Evolutionary conservation across 2,113 vertebrate species (phyloP), one percentile per base, ranked within the genome.

Genomic region (Ctenomys sociabilis): DNA sequence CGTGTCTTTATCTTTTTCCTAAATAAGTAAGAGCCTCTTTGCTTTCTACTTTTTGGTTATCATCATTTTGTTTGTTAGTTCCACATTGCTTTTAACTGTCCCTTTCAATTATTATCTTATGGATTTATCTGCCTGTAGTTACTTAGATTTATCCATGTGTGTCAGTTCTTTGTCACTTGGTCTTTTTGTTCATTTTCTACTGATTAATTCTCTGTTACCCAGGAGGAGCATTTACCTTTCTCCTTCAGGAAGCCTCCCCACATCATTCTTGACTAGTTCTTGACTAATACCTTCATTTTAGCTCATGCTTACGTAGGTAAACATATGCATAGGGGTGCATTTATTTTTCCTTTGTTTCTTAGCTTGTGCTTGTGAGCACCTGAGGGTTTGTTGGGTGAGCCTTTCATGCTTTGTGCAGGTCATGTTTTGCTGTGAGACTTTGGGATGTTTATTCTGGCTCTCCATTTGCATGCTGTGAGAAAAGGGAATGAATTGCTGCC

Each of bases 41-140:
- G 8, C 54, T 7, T 43, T 92, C 35, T 94, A 7, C 66, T n/a
- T 94, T 88, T 81, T 9, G 49, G 72, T 89, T 66, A 77, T 61
- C 35, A 52, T 59, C 88, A 35, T 93, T 4, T 86, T 90, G 35
- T 85, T 59, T 90, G 90, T 97, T 85, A 72, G 17, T 24, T 85
- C 28, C 8, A 68, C 7, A 30, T 22, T 78, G 1, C 84, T 90
- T 89, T 88, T 32, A 70, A 35, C 17, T 66, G 72, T 81, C 17
- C 26, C 5, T 75, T 81, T 92, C 63, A 86, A 19, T 85, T 90
- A 54, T 84, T 81, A n/a, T 43, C 32, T 61, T 85, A 22, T 61
- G 91, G 32, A 92, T 68, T 35, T 30, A 13, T 45, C n/a, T 90
- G 49, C 73, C 14, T 68, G 0, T 64, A 54, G 35, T 35, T 57